Evolutionary conservation across 2,888 invertebrate genomes (phyloP).

Genomic region (Nymphalis urticae): DNA sequence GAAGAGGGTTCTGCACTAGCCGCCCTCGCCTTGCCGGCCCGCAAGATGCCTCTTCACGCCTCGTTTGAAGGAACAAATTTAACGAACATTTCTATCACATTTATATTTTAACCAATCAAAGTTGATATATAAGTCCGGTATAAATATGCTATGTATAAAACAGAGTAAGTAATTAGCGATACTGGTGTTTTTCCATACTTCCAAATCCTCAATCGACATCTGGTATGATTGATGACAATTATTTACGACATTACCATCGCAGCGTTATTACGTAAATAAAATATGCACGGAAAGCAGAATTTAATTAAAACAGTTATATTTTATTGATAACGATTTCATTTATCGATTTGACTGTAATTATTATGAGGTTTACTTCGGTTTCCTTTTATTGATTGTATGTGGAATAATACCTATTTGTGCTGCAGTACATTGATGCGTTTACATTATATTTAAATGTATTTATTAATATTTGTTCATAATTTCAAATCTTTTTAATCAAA

Average conservation of each 20-base stretch:
- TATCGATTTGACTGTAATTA: background rate
- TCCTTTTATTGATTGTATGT: background rate
- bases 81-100: background rate
- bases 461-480: too few species aligned
- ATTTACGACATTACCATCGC: constrained; percentile 27
- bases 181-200: constrained; percentile 33
- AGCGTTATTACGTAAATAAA: constrained; percentile 28
- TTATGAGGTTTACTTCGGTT: background rate
- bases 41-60: too few species aligned
- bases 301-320: constrained; percentile 28
- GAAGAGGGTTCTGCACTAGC: too few species aligned
- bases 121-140: constrained; percentile 18
- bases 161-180: constrained; percentile 35
- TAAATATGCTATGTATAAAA: constrained; percentile 23
- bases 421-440: too few species aligned
- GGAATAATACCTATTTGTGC: too few species aligned
- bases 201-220: constrained; percentile 36
- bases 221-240: constrained; percentile 35
- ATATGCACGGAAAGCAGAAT: constrained; percentile 22
- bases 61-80: too few species aligned
- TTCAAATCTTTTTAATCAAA: too few species aligned
- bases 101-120: constrained; percentile 10
- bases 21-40: too few species aligned
- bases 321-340: constrained; percentile 17
- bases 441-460: too few species aligned